Evolutionary conservation across 2,888 invertebrate species (phyloP).

Genomic region (Drepana falcataria): DNA sequence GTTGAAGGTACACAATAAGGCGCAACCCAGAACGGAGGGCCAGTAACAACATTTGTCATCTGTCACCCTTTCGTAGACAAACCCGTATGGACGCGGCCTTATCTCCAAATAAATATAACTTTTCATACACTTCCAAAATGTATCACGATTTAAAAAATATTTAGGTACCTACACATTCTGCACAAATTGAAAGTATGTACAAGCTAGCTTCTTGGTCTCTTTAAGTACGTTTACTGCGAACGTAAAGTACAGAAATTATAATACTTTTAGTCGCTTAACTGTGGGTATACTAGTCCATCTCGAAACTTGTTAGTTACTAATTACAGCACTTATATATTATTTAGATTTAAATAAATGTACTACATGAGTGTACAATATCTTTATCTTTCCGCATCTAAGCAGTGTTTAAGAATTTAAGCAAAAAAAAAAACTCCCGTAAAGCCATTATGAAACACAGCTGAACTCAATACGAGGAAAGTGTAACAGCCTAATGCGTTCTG

Average conservation of each 20-base stretch:
- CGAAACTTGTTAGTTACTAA: too few species aligned
- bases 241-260: too few species aligned
- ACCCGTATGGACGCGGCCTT: constrained; percentile 35
- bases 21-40: constrained; percentile 36
- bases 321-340: too few species aligned
- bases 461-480: constrained; percentile 23
- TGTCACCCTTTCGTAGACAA: constrained; percentile 54
- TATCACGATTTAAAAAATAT: constrained; percentile 19
- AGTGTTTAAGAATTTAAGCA: constrained; percentile 22
- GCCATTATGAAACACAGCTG: constrained; percentile 32
- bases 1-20: constrained; percentile 56
- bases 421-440: constrained; percentile 26
- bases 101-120: constrained; percentile 40
- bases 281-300: too few species aligned
- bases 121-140: constrained; percentile 28
- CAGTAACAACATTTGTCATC: constrained; percentile 62
- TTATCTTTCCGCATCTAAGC: neutral
- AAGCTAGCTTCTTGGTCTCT: too few species aligned
- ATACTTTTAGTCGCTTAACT: too few species aligned
- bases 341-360: too few species aligned
- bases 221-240: too few species aligned
- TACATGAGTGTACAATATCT: too few species aligned
- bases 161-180: too few species aligned
- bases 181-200: too few species aligned
- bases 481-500: constrained; percentile 21